Evolutionary conservation across 2,797 vertebrate species (phyloP).

Genomic region (Tenualosa ilisha): DNA sequence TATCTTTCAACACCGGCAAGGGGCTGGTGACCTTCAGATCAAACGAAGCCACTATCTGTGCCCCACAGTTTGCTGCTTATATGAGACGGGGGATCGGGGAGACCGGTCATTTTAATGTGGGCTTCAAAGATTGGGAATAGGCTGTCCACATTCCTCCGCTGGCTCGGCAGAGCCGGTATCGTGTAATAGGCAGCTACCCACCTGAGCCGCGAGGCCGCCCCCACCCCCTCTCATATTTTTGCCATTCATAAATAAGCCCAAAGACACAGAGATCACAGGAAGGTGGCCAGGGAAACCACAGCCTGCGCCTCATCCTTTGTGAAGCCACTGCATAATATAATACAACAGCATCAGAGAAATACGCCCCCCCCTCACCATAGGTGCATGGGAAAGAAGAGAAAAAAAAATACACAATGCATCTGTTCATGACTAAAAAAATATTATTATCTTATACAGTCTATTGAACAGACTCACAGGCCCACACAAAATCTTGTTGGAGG

Average conservation of each 20-base stretch:
- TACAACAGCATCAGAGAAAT: slow-evolving; percentile 62
- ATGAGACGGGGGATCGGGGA: slow-evolving; percentile 59
- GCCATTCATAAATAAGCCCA: slow-evolving; percentile 77
- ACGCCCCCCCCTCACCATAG: background rate
- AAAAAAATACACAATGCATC: background rate
- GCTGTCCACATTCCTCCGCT: slow-evolving; percentile 70
- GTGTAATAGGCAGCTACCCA: slow-evolving; percentile 69
- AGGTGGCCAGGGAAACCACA: background rate
- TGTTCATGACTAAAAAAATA: background rate
- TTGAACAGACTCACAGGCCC: background rate
- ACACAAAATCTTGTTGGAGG: background rate
- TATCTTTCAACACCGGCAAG: slow-evolving; percentile 93
- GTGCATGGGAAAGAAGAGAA: slow-evolving; percentile 7
- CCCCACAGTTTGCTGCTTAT: slow-evolving; percentile 67
- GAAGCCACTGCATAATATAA: slow-evolving; percentile 48
- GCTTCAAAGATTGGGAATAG: slow-evolving; percentile 85
- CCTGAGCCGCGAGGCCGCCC: slow-evolving; percentile 54
- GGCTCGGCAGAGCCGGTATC: slow-evolving; percentile 63
- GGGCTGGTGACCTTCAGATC: slow-evolving; percentile 96
- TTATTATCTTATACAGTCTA: background rate
- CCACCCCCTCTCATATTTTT: slow-evolving; percentile 63
- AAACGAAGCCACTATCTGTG: slow-evolving; percentile 95
- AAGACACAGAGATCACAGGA: slow-evolving; percentile 65
- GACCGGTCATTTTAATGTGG: slow-evolving; percentile 80
- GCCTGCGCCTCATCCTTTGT: slow-evolving; percentile 12